phyloP scores from a whole-genome alignment of 2,888 invertebrate species.

The Mythimna pallens region DNA sequence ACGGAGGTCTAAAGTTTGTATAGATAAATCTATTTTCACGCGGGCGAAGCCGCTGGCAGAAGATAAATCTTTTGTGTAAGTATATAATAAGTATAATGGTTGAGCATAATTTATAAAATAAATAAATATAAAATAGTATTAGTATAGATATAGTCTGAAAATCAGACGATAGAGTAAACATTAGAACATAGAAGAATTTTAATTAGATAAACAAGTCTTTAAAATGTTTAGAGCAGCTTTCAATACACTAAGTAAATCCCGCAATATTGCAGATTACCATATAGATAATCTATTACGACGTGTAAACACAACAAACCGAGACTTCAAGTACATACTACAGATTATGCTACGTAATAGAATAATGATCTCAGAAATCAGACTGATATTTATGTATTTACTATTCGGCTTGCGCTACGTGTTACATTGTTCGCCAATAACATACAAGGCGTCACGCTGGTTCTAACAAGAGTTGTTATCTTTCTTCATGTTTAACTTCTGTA shows the following conservation, averaged over 20 bases:
- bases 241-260: conserved; percentile 20
- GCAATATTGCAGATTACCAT: conserved; percentile 13
- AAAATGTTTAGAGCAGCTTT: neutral
- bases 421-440: conserved; percentile 49
- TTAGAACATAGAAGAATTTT: neutral
- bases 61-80: no score
- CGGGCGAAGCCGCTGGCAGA: no score
- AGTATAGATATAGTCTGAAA: neutral
- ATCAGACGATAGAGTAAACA: neutral
- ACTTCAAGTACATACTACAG: conserved; percentile 13
- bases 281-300: conserved; percentile 16
- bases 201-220: neutral
- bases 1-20: no score
- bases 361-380: conserved; percentile 39
- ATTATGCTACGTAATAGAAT: conserved; percentile 8
- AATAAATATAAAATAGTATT: no score
- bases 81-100: no score
- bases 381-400: conserved; percentile 43
- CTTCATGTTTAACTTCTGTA: neutral
- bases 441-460: conserved; percentile 18
- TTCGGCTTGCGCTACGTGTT: conserved; percentile 31
- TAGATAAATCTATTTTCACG: no score
- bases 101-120: no score
- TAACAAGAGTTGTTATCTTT: conserved; percentile 3
- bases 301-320: conserved; percentile 10